Evolutionary conservation across 2,113 vertebrate genomes (phyloP), one percentile per base, ranked within the genome.

Genomic region (Struthio camelus): DNA sequence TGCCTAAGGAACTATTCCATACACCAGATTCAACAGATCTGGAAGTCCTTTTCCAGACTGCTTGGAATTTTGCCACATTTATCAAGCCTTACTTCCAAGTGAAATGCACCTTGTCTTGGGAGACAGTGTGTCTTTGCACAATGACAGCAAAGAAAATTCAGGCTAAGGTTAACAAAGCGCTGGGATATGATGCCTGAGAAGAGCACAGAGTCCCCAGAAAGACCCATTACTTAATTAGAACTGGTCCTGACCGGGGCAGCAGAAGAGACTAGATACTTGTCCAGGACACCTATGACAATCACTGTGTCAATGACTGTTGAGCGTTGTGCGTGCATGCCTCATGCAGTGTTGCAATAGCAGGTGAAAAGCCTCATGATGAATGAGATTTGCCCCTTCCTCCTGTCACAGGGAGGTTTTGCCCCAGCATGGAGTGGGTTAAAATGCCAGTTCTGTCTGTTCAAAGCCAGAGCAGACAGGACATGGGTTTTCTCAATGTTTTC

Each of bases 101-200:
- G n/a, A 80, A 87, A 84, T 6, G 14, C 36, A 58, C 22, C 32
- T 80, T 66, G 32, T 34, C 7, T 36, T 46, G 40, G 24, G 24
- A 61, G 70, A 32, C 17, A 36, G 13, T 59, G 10, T 44, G 51
- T 38, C 51, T 83, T 78, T 61, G 58, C 30, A 40, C 38, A 25
- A 23, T 2, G 38, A 30, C 16, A 42, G 24, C 11, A 22, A 67
- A 40, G 51, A 44, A 42, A 84, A 84, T 10, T 13, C 53, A 50
- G 58, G 30, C 36, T 40, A 24, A 71, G 24, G 42, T 19, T 85
- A 92, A 38, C 32, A 53, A 32, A 0, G 0, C 5, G 14, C 19
- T 1, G 3, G 25, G 30, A 81, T 44, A 22, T 0, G 4, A 32
- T 15, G 13, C 10, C 64, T 69, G 65, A 20, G 36, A 76, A 80